These are phyloP conservation scores for Antitype chi DNA, from an alignment of 2,888 invertebrate genomes.

Conservation along the genomic window DNA sequence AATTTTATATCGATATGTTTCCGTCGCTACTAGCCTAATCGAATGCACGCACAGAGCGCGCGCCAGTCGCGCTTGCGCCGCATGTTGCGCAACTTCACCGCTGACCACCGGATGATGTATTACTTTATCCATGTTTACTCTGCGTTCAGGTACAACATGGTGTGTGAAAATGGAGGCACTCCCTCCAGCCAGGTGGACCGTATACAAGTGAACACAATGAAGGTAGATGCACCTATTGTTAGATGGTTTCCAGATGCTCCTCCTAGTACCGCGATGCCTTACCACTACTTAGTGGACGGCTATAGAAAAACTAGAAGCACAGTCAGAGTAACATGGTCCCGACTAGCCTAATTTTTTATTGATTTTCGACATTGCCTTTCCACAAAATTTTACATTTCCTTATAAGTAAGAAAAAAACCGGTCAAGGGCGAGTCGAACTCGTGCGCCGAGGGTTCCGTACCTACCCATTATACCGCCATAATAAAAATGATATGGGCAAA, in stretches of 20 bases:
- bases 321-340: neutral
- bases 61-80: constrained; percentile 34
- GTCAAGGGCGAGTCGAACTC: no score
- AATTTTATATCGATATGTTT: constrained; percentile 3
- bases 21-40: neutral
- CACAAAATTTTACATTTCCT: neutral
- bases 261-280: neutral
- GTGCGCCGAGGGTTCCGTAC: no score
- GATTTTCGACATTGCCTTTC: neutral
- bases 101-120: constrained; percentile 6
- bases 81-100: neutral
- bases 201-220: neutral
- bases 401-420: neutral
- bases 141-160: neutral
- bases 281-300: neutral
- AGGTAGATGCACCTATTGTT: neutral
- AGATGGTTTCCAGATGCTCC: neutral
- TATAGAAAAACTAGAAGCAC: neutral
- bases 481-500: no score
- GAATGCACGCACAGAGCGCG: neutral
- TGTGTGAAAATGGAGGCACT: neutral
- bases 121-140: constrained; percentile 14
- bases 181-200: neutral
- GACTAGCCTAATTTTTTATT: neutral
- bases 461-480: no score